Base-by-base conservation (phyloP, 2,797 vertebrate genomes). In the Microhierax caerulescens region DNA sequence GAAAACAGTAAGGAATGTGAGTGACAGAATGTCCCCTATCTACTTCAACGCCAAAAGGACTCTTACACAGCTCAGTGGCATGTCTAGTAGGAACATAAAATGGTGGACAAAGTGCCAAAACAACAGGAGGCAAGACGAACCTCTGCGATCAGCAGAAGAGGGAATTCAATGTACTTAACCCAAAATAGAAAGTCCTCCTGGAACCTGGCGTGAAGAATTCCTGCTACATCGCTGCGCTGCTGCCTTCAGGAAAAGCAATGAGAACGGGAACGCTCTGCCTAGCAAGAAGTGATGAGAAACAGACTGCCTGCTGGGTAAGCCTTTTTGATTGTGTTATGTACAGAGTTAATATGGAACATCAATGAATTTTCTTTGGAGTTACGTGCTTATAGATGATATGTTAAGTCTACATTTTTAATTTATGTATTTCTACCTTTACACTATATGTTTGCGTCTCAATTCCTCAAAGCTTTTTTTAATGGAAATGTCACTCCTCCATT, bases 381-480 rank as follows among this genome's bases (percentile, higher is more conserved):
- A 73, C 19, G 27, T 85, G 25, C 17, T 79, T 72, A 11, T 22
- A 81, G 14, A 10, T 47, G 11, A 17, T 56, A 53, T 1, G 4
- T 86, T 39, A 78, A 72, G 87, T 22, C 2, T 47, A 5, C 56
- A 2, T 8, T 39, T 81, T 88, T 68, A 1, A 30, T 73, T 41
- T 59, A 22, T 13, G 8, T 41, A 23, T 45, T 74, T 73, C 27
- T 32, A 13, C 23, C 2, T 81, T 94, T 57, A 28, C 9, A 51
- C 15, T 77, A 24, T 14, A 34, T 0, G 0, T 19, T 6, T 68
- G 21, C 56, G 24, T 81, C 54, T 74, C 43, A 64, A 1, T 57
- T 93, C 23, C n/a, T 80, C 14, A 27, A 36, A 81, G 16, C 37
- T 74, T 56, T 64, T 13, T 23, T 45, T 89, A 64, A 36, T 30